Evolutionary conservation across 2,113 vertebrate species (phyloP).

Genomic region (Collichthys lucidus): DNA sequence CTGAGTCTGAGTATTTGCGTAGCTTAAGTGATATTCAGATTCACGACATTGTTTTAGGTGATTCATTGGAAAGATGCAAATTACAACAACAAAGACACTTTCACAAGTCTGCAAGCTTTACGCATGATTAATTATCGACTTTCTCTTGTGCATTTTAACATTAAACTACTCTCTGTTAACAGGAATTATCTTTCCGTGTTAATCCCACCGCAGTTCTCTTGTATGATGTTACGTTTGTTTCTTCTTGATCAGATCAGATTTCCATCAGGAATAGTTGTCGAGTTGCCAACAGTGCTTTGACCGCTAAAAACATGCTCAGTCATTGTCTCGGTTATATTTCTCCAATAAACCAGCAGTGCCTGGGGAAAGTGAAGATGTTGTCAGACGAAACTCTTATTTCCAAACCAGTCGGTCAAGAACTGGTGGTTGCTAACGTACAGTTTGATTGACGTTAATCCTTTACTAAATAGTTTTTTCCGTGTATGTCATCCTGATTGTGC

Average conservation of each 20-base stretch:
- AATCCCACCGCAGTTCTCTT: background rate
- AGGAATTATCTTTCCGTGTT: constrained; percentile 12
- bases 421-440: constrained; percentile 24
- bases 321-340: constrained; percentile 35
- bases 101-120: background rate
- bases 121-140: background rate
- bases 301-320: constrained; percentile 38
- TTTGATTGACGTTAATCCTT: constrained; percentile 58
- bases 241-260: constrained; percentile 12
- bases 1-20: constrained; percentile 1
- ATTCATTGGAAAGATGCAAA: background rate
- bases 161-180: constrained; percentile 10
- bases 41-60: constrained; percentile 2
- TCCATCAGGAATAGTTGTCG: constrained; percentile 5
- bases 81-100: background rate
- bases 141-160: constrained; percentile 1
- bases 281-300: constrained; percentile 11
- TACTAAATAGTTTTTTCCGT: constrained; percentile 20
- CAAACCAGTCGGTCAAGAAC: constrained; percentile 70
- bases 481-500: constrained; percentile 31
- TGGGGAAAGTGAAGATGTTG: constrained; percentile 44
- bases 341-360: constrained; percentile 18
- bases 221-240: constrained; percentile 7
- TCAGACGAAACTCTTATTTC: constrained; percentile 36
- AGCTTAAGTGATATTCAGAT: constrained; percentile 20